A percentile compares a stretch with the other conserved stretches of the same genome.
These are phyloP conservation scores for Emydoidea blandingii DNA, from an alignment of 2,797 vertebrate species.

Conservation along the genomic window DNA sequence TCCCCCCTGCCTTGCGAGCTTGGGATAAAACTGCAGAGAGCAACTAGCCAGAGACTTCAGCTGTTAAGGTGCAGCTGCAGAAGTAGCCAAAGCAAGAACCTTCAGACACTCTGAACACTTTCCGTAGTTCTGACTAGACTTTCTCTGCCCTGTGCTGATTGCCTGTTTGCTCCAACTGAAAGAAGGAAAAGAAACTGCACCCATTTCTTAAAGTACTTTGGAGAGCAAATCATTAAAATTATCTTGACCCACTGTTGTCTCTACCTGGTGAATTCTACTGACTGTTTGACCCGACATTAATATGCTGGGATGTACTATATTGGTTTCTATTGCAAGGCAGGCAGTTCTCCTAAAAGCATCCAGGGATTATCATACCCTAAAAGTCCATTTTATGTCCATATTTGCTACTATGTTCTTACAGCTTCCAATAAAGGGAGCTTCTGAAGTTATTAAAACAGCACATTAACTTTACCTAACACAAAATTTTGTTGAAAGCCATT, in stretches of 20 bases:
- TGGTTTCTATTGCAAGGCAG: neutral
- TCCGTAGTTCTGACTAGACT: neutral
- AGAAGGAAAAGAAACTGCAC: neutral
- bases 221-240: neutral
- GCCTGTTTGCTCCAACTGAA: neutral
- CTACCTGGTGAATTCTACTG: neutral
- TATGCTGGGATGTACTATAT: neutral
- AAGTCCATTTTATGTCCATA: neutral
- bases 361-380: neutral
- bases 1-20: neutral
- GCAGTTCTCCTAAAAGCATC: neutral
- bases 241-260: neutral
- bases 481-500: neutral
- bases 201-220: neutral
- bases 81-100: neutral
- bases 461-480: neutral
- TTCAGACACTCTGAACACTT: neutral
- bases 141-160: neutral
- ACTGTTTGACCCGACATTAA: neutral
- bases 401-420: neutral
- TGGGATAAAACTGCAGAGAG: neutral
- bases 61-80: neutral
- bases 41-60: neutral
- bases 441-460: neutral
- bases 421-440: neutral